A percentile compares a stretch with the other conserved stretches of the same genome.
phyloP scores from a whole-genome alignment of 2,888 invertebrate species.

The Tachina grossa region DNA sequence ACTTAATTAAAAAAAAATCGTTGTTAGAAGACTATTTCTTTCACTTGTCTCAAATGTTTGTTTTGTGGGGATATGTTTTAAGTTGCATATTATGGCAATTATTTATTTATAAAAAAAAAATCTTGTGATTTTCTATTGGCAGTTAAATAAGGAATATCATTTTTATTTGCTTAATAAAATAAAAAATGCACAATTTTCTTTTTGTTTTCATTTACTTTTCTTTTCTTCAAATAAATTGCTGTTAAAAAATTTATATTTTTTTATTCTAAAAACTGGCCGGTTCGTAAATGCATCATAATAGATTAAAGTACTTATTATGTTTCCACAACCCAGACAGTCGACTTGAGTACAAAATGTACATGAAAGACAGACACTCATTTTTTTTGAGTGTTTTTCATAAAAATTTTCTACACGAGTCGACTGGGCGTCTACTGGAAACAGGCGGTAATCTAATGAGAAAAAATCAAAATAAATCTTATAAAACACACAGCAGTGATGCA shows the following conservation, averaged over 20 bases:
- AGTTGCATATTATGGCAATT: conserved; percentile 65
- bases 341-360: no score
- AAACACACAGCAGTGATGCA: no score
- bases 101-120: conserved; percentile 8
- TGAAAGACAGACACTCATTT: no score
- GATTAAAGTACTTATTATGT: no score
- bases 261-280: conserved; percentile 14
- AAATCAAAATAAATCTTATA: no score
- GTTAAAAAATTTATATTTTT: neutral
- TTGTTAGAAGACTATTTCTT: conserved; percentile 66
- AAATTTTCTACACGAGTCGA: no score
- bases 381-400: no score
- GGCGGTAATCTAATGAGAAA: no score
- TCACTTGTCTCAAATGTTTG: conserved; percentile 29
- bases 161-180: neutral
- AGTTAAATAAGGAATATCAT: conserved; percentile 58
- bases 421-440: no score
- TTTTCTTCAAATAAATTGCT: neutral
- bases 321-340: no score
- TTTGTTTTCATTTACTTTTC: no score
- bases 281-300: no score
- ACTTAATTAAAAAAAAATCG: conserved; percentile 60
- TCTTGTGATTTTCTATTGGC: conserved; percentile 54
- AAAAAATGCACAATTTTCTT: conserved; percentile 21
- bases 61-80: conserved; percentile 66